Percentiles rank a stretch among this genome's conserved stretches.
Evolutionary conservation across 2,113 vertebrate species (phyloP).

Genomic region (Nothoprocta pentlandii): DNA sequence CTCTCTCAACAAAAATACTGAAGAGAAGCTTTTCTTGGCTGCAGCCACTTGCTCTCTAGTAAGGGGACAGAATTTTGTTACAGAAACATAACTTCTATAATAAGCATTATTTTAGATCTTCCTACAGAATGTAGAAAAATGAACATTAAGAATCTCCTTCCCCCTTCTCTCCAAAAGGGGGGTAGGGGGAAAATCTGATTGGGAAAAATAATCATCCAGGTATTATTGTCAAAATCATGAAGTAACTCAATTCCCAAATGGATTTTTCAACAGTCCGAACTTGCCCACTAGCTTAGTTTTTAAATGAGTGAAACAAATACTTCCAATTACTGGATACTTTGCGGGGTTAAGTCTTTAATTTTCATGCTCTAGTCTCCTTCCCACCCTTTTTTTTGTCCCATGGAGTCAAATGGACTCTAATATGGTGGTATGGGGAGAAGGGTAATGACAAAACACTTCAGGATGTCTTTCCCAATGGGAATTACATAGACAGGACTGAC

Average conservation of each 20-base stretch:
- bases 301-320: background rate
- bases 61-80: background rate
- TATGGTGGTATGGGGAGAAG: background rate
- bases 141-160: background rate
- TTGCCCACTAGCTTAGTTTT: background rate
- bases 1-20: slow-evolving; percentile 55
- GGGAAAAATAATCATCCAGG: background rate
- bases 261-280: background rate
- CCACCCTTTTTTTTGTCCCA: background rate
- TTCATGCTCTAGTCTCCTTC: background rate
- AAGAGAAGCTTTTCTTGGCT: slow-evolving; percentile 35
- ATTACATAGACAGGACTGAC: background rate
- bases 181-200: background rate
- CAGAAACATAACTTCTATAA: background rate
- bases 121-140: background rate
- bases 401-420: background rate
- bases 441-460: background rate
- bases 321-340: background rate
- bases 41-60: slow-evolving; percentile 25
- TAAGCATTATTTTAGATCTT: slow-evolving; percentile 17
- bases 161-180: too few species aligned
- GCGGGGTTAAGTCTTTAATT: background rate
- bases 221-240: background rate
- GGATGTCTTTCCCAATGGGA: background rate
- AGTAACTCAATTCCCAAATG: background rate